Percentiles rank a stretch among this genome's conserved stretches.
Evolutionary conservation across 2,113 vertebrate genomes (phyloP).

Genomic region (Pica pica): DNA sequence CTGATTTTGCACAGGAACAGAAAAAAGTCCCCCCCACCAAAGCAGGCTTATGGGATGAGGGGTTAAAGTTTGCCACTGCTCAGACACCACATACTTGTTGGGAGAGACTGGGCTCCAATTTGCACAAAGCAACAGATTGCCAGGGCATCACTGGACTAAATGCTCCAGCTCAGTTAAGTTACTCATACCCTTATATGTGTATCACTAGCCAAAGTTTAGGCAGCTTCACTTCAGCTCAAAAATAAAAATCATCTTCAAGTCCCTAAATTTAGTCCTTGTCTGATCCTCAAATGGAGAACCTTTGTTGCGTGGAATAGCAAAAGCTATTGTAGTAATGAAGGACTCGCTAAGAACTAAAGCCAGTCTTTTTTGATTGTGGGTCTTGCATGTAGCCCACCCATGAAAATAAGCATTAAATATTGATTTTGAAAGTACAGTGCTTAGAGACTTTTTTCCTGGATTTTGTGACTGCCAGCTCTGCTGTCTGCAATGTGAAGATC

Average conservation of each 20-base stretch:
- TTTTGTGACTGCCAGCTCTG: not conserved
- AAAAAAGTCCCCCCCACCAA: not conserved
- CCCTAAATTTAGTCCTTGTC: not conserved
- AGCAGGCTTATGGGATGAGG: rapidly evolving
- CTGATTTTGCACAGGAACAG: not conserved
- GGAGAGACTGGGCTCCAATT: not conserved
- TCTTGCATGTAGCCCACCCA: not conserved
- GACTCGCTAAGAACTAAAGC: not conserved
- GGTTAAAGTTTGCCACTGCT: not conserved
- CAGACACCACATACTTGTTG: not conserved
- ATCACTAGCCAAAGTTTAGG: not conserved
- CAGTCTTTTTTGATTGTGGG: not conserved
- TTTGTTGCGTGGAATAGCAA: not conserved
- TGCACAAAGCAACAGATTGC: not conserved
- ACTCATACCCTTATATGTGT: not conserved
- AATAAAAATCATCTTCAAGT: not conserved
- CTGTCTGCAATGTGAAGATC: not conserved
- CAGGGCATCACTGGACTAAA: not conserved
- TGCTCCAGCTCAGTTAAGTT: not conserved
- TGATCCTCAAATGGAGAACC: not conserved
- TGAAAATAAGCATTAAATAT: not conserved
- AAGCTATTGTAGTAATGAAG: not conserved
- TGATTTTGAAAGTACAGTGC: not conserved
- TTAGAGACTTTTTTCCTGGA: not conserved
- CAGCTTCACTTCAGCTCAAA: not conserved